These are phyloP conservation scores for Tortricodes alternella DNA, from an alignment of 2,888 invertebrate genomes.

Conservation along the genomic window DNA sequence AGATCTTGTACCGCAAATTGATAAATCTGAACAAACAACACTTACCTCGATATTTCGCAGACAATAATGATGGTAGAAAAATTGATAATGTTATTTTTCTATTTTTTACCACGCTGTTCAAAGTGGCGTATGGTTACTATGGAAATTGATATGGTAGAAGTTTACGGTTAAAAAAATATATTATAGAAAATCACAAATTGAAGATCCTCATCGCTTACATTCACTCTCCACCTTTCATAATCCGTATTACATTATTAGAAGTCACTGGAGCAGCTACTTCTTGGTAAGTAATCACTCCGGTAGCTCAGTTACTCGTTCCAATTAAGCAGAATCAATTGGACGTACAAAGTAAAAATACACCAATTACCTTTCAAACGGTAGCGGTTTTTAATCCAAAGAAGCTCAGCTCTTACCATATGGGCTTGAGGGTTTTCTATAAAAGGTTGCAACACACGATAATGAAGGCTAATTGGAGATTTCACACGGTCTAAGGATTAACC, in stretches of 20 bases:
- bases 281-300: constrained; percentile 21
- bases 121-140: no score
- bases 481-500: constrained; percentile 50
- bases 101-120: no score
- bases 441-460: constrained; percentile 43
- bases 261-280: constrained; percentile 26
- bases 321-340: constrained; percentile 25
- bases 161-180: background rate
- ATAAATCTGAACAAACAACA: no score
- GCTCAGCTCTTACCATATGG: constrained; percentile 11
- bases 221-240: constrained; percentile 25
- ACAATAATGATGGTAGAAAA: no score
- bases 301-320: constrained; percentile 27
- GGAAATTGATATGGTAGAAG: no score
- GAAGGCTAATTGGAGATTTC: constrained; percentile 59
- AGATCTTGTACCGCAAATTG: no score
- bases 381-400: constrained; percentile 24
- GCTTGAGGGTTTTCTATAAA: constrained; percentile 39
- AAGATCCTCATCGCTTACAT: background rate
- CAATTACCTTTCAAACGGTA: constrained; percentile 21
- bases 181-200: background rate
- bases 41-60: no score
- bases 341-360: constrained; percentile 18
- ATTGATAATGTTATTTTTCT: no score
- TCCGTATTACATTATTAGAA: constrained; percentile 23